Percentiles rank a stretch among this genome's conserved stretches.
Conservation (phyloP, 2,888 invertebrate genomes). For the Andrena praecox region DNA sequence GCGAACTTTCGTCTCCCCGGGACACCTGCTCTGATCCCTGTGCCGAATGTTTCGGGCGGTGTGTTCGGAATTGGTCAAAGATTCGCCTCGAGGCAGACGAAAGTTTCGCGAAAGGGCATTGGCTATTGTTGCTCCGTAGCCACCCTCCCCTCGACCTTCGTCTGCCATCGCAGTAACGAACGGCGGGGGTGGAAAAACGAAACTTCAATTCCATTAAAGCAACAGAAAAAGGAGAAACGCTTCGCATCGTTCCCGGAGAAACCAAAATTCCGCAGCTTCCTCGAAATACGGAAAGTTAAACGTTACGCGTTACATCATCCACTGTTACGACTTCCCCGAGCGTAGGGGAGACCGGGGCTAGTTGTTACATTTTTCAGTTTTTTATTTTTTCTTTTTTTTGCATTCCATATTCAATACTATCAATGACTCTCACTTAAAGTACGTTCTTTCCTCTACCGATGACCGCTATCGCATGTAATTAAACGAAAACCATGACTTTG, state of each 20-base stretch:
- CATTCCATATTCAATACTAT: too few species aligned
- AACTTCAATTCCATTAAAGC: conserved; percentile 23
- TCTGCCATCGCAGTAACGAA: neutral
- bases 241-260: neutral
- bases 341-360: too few species aligned
- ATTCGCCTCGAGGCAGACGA: neutral
- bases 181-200: neutral
- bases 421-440: too few species aligned
- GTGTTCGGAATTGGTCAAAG: neutral
- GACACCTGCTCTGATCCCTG: conserved; percentile 18
- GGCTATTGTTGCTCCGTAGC: conserved; percentile 5
- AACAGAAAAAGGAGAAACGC: neutral
- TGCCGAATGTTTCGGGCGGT: neutral
- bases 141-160: neutral
- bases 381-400: too few species aligned
- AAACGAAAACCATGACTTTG: too few species aligned
- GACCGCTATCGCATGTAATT: too few species aligned
- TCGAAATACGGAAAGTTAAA: conserved; percentile 12
- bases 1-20: conserved; percentile 21
- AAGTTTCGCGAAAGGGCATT: too few species aligned
- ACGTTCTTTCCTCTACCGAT: too few species aligned
- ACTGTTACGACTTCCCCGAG: conserved; percentile 6
- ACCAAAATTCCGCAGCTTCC: neutral
- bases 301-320: conserved; percentile 8
- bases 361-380: too few species aligned